Evolutionary conservation across 2,113 vertebrate species (phyloP), one percentile per base, ranked within the genome.

Genomic region (Xyrauchen texanus): DNA sequence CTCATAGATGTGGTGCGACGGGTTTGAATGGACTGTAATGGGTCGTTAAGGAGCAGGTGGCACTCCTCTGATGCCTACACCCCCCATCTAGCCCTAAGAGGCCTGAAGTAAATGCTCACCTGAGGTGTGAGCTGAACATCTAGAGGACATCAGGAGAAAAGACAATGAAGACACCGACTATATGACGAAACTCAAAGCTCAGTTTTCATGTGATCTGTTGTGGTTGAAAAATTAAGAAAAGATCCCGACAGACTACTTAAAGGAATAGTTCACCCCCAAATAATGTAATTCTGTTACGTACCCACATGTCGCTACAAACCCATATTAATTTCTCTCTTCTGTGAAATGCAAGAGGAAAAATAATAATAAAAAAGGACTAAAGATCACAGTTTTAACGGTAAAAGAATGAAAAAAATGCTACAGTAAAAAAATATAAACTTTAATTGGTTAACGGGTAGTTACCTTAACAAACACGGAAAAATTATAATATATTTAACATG

Each of bases 61-160:
- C 1, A 51, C 47, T 52, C 78, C 16, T 69, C 68, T 34, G 68
- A 73, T 16, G 60, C 46, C 46, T 11, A 57, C 45, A 60, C 44
- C 68, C 21, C 42, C 46, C 51, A 4, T 49, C 10, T 21, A 8
- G 7, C 64, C 76, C 55, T 6, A n/a, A 72, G 76, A 3, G 57
- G 42, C 42, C 53, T 13, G 47, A 58, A 58, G 55, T 6, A 4
- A 57, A 47, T 21, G 11, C n/a, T 15, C 13, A 53, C 74, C 81
- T 82, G 69, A 78, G 68, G 81, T 49, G 47, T 13, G n/a, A 58
- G 55, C 6, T 7, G 7, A 58, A 15, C 55, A 58, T 15, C 13
- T 7, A 58, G 53, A 55, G 55, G n/a, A 11, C 11, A n/a, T 5
- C 5, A 34, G 21, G 21, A 34, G 10, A 11, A 55, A 49, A 11